Evolutionary conservation across 2,888 invertebrate genomes (phyloP), one percentile per base, ranked within the genome.

Genomic region (Microchrysa polita): DNA sequence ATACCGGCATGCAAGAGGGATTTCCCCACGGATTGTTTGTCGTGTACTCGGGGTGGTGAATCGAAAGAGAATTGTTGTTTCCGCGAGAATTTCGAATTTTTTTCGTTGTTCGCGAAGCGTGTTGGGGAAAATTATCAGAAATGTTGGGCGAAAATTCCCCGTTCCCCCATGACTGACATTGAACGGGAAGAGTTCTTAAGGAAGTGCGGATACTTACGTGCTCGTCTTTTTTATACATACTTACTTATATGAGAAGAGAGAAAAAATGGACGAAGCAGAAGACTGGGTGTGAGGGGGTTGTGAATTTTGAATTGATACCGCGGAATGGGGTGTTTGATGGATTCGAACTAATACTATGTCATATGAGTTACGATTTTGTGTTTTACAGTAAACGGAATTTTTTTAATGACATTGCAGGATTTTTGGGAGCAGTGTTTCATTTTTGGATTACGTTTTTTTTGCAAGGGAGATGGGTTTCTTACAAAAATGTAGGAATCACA

Each of bases 181-280:
- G 44, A 53, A 67, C 53, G 69, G 53, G 27, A 69, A 55, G 57
- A 69, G 55, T 42, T 57, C 69, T 69, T 69, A 55, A 69, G 69
- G 42, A 55, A 57, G 44, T 69, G 5, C 57, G 53, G 55, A 12
- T 57, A n/a, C n/a, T 69, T 69, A n/a, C n/a, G n/a, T n/a, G n/a
- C 12, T n/a, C 48, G 12, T 69, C 16, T 57, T 69, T 34, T 34
- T n/a, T n/a, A n/a, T n/a, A n/a, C n/a, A n/a, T n/a, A n/a, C n/a
- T n/a, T n/a, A n/a, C n/a, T n/a, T 34, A 34, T 2, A 16, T n/a
- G 40, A 12, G 53, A 53, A 16, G 18, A 14, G 27, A 27, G 53
- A 16, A 27, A 34, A 23, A 65, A 20, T n/a, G 5, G 20, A 44
- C 18, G 10, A 18, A 42, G n/a, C 4, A 20, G 53, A n/a, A 42